Conservation (phyloP, 2,113 vertebrate genomes). For the Chloropsis hardwickii region DNA sequence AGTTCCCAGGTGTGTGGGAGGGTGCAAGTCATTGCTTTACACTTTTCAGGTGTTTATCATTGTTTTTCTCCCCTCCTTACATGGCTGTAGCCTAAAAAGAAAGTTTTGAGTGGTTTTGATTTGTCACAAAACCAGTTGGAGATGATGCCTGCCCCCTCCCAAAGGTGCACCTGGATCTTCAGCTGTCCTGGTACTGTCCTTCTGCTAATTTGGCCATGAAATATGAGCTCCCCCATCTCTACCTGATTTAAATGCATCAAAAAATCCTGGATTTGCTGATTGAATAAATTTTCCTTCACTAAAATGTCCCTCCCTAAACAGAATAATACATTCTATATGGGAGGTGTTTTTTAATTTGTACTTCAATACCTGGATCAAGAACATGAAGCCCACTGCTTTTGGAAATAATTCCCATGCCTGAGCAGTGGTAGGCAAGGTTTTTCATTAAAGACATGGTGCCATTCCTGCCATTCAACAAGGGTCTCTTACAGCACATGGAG, state of each 20-base stretch:
- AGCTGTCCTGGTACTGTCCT: neutral
- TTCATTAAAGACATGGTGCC: neutral
- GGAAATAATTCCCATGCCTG: neutral
- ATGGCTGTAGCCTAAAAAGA: neutral
- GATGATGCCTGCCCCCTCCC: neutral
- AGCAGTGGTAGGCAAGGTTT: neutral
- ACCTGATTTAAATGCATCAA: neutral
- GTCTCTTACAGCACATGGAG: neutral
- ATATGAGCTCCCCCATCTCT: neutral
- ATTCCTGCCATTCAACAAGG: neutral
- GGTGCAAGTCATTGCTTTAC: neutral
- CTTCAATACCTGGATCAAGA: neutral
- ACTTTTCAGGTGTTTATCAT: fast-evolving
- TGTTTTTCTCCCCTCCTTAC: neutral
- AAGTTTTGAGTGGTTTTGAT: neutral
- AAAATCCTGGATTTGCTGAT: neutral
- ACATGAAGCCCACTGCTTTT: neutral
- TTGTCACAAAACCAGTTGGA: neutral
- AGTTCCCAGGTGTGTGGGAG: neutral
- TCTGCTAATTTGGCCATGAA: neutral
- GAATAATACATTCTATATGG: neutral
- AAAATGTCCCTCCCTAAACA: neutral
- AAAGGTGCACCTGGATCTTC: neutral
- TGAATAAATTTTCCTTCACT: neutral
- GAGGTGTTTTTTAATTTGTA: neutral